Percentiles rank a stretch among this genome's conserved stretches.
Evolutionary conservation across 2,113 vertebrate genomes (phyloP).

Genomic region (Leptocoma aspasia): DNA sequence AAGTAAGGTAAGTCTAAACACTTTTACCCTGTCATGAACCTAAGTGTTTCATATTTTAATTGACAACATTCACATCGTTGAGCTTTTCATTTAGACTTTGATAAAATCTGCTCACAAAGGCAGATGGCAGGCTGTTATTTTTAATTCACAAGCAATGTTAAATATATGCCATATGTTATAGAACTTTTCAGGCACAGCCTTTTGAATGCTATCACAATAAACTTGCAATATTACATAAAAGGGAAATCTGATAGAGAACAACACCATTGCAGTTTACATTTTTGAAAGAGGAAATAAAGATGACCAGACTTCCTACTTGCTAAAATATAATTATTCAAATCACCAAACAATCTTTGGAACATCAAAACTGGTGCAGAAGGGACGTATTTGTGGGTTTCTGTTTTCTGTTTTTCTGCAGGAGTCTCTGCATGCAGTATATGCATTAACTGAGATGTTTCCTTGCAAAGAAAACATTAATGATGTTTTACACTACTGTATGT

Average conservation of each 20-base stretch:
- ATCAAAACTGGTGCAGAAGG: conserved; percentile 11
- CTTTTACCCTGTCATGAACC: conserved; percentile 71
- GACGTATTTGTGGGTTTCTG: background rate
- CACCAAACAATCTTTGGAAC: conserved; percentile 22
- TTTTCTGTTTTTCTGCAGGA: conserved; percentile 18
- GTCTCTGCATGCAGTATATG: background rate
- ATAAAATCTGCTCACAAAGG: conserved; percentile 79
- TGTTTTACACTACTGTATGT: background rate
- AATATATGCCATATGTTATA: conserved; percentile 84
- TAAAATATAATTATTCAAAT: conserved; percentile 36
- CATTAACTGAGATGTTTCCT: background rate
- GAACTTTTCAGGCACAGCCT: conserved; percentile 78
- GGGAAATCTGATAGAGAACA: conserved; percentile 70
- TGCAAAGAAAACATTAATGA: background rate
- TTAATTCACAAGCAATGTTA: conserved; percentile 84
- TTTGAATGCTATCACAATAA: conserved; percentile 80
- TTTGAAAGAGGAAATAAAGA: conserved; percentile 62
- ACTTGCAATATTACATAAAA: conserved; percentile 76
- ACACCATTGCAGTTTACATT: conserved; percentile 54
- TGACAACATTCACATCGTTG: conserved; percentile 79
- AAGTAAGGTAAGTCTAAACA: conserved; percentile 56
- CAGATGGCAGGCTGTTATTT: conserved; percentile 85
- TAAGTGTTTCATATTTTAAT: conserved; percentile 79
- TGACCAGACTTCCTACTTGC: conserved; percentile 48
- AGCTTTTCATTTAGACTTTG: conserved; percentile 79